A percentile compares a stretch with the other conserved stretches of the same genome.
phyloP scores from a whole-genome alignment of 1,140 invertebrate species.

The Tenebrio molitor region DNA sequence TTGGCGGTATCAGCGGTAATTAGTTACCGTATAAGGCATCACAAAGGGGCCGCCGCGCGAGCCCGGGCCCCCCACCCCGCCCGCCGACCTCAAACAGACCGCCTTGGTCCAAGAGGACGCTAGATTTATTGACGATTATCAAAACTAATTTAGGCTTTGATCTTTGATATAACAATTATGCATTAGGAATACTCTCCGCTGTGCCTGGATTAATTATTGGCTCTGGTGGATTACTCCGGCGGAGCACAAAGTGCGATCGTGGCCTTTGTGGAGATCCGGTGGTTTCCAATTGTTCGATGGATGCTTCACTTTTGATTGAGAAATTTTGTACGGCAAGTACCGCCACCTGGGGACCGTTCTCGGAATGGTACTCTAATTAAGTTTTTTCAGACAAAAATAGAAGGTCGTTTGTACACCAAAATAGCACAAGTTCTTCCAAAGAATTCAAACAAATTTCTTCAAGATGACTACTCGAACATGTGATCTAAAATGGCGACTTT shows the following conservation, averaged over 20 bases:
- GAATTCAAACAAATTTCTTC: no score
- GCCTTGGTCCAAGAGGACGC: conserved; percentile 43
- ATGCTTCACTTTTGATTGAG: neutral
- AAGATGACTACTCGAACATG: no score
- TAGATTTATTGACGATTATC: conserved; percentile 61
- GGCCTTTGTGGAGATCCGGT: neutral
- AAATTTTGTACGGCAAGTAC: neutral
- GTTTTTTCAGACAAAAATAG: no score
- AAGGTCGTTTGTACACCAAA: no score
- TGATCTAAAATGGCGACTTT: no score
- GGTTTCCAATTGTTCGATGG: no score
- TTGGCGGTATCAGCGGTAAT: conserved; percentile 63
- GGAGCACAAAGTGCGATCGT: neutral
- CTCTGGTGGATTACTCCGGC: conserved; percentile 2
- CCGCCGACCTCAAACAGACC: conserved; percentile 53
- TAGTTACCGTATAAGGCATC: conserved; percentile 66
- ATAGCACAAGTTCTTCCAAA: no score
- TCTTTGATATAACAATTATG: conserved; percentile 60
- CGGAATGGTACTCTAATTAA: no score
- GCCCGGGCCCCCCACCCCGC: conserved; percentile 51
- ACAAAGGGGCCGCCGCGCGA: conserved; percentile 66
- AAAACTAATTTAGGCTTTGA: conserved; percentile 62
- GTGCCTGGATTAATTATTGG: conserved; percentile 31
- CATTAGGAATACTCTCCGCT: conserved; percentile 27
- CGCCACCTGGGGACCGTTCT: neutral